Evolutionary conservation across 1,140 invertebrate genomes (phyloP).

Genomic region (Whitmania pigra): DNA sequence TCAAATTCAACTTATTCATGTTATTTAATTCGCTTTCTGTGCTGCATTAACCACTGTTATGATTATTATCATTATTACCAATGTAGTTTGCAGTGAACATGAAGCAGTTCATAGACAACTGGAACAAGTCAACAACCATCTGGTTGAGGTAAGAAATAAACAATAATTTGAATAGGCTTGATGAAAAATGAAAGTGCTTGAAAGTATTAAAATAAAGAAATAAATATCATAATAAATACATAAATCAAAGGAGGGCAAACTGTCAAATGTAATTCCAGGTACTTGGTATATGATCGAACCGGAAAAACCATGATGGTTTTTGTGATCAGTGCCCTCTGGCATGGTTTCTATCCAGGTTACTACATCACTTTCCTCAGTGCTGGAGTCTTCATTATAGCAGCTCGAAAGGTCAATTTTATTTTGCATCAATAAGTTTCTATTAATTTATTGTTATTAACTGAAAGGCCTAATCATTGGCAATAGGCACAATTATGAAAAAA

Average conservation of each 20-base stretch:
- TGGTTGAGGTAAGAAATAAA: constrained; percentile 60
- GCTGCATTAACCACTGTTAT: not conserved
- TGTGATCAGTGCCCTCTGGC: constrained; percentile 80
- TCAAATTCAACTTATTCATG: not conserved
- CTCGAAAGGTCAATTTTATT: constrained; percentile 53
- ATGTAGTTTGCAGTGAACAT: constrained; percentile 62
- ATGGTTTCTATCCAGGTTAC: constrained; percentile 91
- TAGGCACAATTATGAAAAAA: no score
- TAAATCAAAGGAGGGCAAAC: no score
- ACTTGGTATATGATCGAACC: constrained; percentile 67
- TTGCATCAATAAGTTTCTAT: constrained; percentile 12
- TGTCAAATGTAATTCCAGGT: no score
- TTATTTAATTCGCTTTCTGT: not conserved
- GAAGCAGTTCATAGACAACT: constrained; percentile 64
- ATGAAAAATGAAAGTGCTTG: no score
- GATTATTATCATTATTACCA: not conserved
- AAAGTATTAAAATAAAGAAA: no score
- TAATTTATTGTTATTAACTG: not conserved
- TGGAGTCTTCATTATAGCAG: constrained; percentile 69
- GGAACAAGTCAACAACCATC: constrained; percentile 80
- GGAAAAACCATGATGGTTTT: constrained; percentile 57
- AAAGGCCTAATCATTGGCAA: not conserved
- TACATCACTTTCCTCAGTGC: constrained; percentile 83
- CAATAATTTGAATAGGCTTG: no score
- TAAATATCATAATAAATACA: no score